Conservation (phyloP, 2,888 invertebrate genomes). For the Cerastoderma edule region DNA sequence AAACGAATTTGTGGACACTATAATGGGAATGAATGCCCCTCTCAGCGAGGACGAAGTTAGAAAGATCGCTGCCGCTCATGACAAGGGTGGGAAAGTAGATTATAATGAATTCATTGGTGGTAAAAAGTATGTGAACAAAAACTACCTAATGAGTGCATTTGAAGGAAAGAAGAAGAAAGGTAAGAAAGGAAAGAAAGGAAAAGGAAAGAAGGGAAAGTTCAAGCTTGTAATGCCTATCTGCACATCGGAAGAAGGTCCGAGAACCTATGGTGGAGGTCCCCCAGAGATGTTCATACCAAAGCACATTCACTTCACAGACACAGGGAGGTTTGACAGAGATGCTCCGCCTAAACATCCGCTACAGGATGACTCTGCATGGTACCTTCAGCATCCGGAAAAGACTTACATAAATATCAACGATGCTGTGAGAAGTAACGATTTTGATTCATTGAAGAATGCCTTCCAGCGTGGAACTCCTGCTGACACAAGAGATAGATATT, state of each 20-base stretch:
- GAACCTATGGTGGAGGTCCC: conserved; percentile 81
- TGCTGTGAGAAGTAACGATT: conserved; percentile 81
- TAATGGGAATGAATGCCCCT: conserved; percentile 78
- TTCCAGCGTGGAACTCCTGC: conserved; percentile 77
- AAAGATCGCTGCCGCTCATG: conserved; percentile 73
- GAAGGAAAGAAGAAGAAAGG: conserved; percentile 83
- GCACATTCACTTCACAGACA: conserved; percentile 82
- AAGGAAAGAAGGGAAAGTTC: conserved; percentile 82
- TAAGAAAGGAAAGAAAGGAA: conserved; percentile 78
- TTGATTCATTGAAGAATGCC: conserved; percentile 81
- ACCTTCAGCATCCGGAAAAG: conserved; percentile 81
- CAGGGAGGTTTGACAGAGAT: conserved; percentile 81
- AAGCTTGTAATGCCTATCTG: conserved; percentile 83
- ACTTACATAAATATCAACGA: conserved; percentile 82
- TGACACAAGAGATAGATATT: conserved; percentile 83
- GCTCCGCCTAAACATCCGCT: conserved; percentile 82
- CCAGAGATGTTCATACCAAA: conserved; percentile 80
- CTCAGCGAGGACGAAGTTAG: conserved; percentile 78
- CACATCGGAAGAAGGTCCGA: conserved; percentile 78
- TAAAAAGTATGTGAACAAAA: conserved; percentile 83
- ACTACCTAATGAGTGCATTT: conserved; percentile 82
- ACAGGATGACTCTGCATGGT: conserved; percentile 83
- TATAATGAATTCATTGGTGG: conserved; percentile 82
- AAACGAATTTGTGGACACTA: conserved; percentile 78
- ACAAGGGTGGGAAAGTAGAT: conserved; percentile 81